Percentiles rank a stretch among this genome's conserved stretches.
These are phyloP conservation scores for Karalla daura DNA, from an alignment of 2,797 vertebrate species.

Conservation along the genomic window DNA sequence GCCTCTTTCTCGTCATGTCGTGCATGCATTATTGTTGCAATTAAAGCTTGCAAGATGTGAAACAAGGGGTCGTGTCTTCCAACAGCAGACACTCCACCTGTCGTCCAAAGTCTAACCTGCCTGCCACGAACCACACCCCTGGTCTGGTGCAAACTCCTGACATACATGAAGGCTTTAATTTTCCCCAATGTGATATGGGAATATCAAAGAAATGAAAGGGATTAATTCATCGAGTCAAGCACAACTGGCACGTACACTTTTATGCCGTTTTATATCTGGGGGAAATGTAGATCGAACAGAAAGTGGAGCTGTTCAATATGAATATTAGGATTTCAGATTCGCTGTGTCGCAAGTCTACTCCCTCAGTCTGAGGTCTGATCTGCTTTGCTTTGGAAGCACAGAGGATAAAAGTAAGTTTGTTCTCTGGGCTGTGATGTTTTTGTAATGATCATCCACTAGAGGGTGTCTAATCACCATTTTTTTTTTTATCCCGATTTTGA, in stretches of 20 bases:
- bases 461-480: constrained; percentile 76
- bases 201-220: constrained; percentile 48
- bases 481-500: constrained; percentile 32
- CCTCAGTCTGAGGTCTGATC: constrained; percentile 29
- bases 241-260: constrained; percentile 30
- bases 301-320: constrained; percentile 44
- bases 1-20: constrained; percentile 29
- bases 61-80: constrained; percentile 45
- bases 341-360: constrained; percentile 20
- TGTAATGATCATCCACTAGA: constrained; percentile 73
- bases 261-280: constrained; percentile 29
- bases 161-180: constrained; percentile 17
- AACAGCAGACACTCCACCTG: constrained; percentile 37
- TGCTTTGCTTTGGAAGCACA: constrained; percentile 22
- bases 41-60: constrained; percentile 67
- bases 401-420: constrained; percentile 24
- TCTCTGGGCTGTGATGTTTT: constrained; percentile 40
- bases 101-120: background rate
- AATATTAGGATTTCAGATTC: constrained; percentile 38
- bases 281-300: constrained; percentile 22
- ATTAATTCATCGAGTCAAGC: constrained; percentile 55
- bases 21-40: constrained; percentile 43
- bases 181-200: constrained; percentile 1
- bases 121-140: background rate
- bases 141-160: constrained; percentile 8